Percentiles rank a stretch among this genome's conserved stretches.
These are phyloP conservation scores for Amphipyra berbera DNA, from an alignment of 2,888 invertebrate genomes.

Conservation along the genomic window DNA sequence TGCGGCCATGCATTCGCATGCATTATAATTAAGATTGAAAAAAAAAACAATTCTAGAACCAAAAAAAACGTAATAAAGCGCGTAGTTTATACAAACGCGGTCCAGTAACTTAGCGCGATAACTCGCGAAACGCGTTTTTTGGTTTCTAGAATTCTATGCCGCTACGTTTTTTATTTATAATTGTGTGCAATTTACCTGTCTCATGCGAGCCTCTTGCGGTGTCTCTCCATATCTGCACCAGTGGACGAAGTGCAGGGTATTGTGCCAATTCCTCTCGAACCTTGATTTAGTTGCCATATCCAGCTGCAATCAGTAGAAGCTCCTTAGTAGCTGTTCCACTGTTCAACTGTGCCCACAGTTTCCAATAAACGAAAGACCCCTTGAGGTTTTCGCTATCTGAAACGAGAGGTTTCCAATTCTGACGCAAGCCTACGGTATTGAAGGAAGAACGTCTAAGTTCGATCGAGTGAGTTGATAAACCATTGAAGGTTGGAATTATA, in stretches of 20 bases:
- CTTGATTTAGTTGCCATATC: constrained; percentile 89
- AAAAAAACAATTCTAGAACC: constrained; percentile 69
- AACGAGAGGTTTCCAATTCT: constrained; percentile 89
- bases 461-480: constrained; percentile 66
- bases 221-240: constrained; percentile 93
- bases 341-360: constrained; percentile 81
- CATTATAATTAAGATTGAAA: constrained; percentile 57
- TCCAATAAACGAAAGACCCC: constrained; percentile 84
- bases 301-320: constrained; percentile 90
- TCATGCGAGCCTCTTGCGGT: constrained; percentile 91
- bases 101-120: constrained; percentile 51
- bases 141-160: constrained; percentile 55
- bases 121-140: constrained; percentile 44
- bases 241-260: constrained; percentile 92
- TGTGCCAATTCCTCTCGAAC: constrained; percentile 91
- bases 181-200: constrained; percentile 89
- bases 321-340: constrained; percentile 86
- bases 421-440: constrained; percentile 81
- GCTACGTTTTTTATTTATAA: constrained; percentile 29
- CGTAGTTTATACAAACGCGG: constrained; percentile 39
- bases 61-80: constrained; percentile 56
- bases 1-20: constrained; percentile 71
- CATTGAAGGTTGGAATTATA: constrained; percentile 70
- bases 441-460: constrained; percentile 73
- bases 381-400: constrained; percentile 87